phyloP scores from a whole-genome alignment of 2,888 invertebrate genomes.

The Electrophaes corylata region DNA sequence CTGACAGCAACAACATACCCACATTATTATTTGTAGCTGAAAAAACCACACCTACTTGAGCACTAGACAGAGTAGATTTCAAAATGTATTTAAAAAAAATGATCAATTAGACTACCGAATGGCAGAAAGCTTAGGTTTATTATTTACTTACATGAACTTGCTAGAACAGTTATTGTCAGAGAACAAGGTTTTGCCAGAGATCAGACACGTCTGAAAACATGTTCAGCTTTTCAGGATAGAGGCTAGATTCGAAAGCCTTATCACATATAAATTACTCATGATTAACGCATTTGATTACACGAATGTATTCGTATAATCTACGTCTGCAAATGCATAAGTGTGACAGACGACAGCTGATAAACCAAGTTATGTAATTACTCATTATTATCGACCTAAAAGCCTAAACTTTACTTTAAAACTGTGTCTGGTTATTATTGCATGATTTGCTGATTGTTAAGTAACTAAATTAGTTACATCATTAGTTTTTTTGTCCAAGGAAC shows the following conservation, averaged over 20 bases:
- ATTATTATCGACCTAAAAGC: neutral
- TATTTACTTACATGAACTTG: constrained; percentile 10
- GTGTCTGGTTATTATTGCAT: too few species aligned
- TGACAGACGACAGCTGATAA: neutral
- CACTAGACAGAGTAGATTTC: neutral
- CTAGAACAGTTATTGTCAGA: neutral
- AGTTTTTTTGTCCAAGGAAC: too few species aligned
- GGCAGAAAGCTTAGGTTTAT: neutral
- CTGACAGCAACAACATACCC: constrained; percentile 29
- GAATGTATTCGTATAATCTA: neutral
- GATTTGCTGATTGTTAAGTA: too few species aligned
- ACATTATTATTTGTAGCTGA: constrained; percentile 26
- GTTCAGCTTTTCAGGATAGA: neutral
- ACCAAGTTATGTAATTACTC: neutral
- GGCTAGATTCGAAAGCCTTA: neutral
- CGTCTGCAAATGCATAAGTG: neutral
- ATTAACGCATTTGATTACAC: constrained; percentile 6
- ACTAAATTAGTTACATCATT: too few species aligned
- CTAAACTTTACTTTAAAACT: too few species aligned
- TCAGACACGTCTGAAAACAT: neutral
- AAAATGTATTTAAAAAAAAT: too few species aligned
- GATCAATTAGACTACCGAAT: neutral
- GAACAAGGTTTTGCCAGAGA: neutral
- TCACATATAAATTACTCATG: neutral
- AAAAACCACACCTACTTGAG: constrained; percentile 13